phyloP scores from a whole-genome alignment of 2,797 vertebrate genomes.

The Lophotriccus pileatus region DNA sequence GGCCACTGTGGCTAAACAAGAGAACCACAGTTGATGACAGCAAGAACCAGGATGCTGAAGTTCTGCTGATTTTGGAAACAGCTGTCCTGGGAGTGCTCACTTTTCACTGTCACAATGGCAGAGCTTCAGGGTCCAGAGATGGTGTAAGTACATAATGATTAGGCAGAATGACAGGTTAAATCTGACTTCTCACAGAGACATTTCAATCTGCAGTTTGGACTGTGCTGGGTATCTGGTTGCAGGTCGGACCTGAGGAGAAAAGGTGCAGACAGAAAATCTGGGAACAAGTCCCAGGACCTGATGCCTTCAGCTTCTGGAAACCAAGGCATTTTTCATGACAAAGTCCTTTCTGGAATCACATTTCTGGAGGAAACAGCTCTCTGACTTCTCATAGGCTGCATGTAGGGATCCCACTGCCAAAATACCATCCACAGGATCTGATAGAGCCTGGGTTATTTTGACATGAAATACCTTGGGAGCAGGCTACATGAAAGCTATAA shows the following conservation, averaged over 20 bases:
- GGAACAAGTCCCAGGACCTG: neutral
- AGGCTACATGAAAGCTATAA: neutral
- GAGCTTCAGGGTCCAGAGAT: neutral
- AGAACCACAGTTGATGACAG: neutral
- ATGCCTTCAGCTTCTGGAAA: neutral
- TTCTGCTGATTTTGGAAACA: neutral
- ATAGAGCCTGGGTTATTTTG: neutral
- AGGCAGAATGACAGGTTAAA: neutral
- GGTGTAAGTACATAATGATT: neutral
- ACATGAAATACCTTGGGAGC: neutral
- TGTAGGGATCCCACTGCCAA: neutral
- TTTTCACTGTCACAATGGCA: neutral
- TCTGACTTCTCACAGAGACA: neutral
- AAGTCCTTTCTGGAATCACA: neutral
- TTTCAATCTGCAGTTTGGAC: neutral
- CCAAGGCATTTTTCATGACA: neutral
- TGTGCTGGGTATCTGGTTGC: neutral
- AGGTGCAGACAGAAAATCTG: neutral
- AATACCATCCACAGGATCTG: neutral
- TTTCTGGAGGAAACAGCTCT: neutral
- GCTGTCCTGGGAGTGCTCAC: neutral
- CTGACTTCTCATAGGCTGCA: accelerated
- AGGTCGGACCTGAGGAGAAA: neutral
- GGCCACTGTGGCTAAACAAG: neutral
- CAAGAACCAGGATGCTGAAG: neutral